These are phyloP conservation scores for Listronotus bonariensis DNA, from an alignment of 1,140 invertebrate genomes.

Conservation along the genomic window DNA sequence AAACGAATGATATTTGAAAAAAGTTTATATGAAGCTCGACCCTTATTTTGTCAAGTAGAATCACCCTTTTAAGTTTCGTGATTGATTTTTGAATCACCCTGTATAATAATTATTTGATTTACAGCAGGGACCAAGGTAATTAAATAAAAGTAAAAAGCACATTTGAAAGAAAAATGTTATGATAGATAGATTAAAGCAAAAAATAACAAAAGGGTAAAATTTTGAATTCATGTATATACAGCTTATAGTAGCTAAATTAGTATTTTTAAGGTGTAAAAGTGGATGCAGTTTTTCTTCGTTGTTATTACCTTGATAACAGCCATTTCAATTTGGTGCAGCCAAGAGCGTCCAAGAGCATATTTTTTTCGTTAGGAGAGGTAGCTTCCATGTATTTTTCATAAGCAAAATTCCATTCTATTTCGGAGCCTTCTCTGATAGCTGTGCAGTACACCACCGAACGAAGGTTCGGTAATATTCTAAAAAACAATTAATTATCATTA, in stretches of 20 bases:
- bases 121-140: too few species aligned
- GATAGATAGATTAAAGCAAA: too few species aligned
- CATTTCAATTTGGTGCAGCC: conserved; percentile 74
- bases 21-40: too few species aligned
- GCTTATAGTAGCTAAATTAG: background rate
- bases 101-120: too few species aligned
- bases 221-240: too few species aligned
- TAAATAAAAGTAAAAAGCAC: too few species aligned
- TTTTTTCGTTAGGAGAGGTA: conserved; percentile 70
- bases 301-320: conserved; percentile 67
- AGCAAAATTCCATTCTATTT: conserved; percentile 80
- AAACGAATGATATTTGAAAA: too few species aligned
- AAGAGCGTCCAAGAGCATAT: conserved; percentile 67
- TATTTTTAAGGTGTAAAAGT: background rate
- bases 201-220: too few species aligned
- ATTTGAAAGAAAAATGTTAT: too few species aligned
- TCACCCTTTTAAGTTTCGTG: too few species aligned
- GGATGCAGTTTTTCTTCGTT: background rate
- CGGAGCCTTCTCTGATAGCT: conserved; percentile 71
- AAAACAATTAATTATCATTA: conserved; percentile 26
- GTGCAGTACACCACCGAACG: conserved; percentile 77
- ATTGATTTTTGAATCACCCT: too few species aligned
- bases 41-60: too few species aligned
- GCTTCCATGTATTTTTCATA: conserved; percentile 71
- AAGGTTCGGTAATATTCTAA: conserved; percentile 77